phyloP scores from a whole-genome alignment of 2,113 vertebrate species.

The Aptenodytes forsteri region DNA sequence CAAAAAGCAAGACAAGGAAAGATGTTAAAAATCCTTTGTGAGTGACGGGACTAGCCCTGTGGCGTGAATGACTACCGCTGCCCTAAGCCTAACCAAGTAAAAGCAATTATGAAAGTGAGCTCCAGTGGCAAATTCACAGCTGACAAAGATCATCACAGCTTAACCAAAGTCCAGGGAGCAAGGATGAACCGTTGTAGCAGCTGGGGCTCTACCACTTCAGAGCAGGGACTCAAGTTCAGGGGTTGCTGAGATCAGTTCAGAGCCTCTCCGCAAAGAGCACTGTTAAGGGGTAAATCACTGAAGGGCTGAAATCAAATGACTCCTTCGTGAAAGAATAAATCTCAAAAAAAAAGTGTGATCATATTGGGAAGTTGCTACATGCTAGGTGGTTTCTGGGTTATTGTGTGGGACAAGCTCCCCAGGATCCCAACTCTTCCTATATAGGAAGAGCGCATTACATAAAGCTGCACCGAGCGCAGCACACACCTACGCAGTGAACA shows the following conservation, averaged over 20 bases:
- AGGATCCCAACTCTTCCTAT: neutral
- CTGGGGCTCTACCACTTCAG: neutral
- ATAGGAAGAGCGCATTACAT: accelerated
- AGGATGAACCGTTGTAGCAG: accelerated
- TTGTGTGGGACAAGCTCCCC: neutral
- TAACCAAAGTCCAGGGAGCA: neutral
- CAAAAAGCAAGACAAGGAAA: neutral
- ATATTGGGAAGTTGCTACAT: neutral
- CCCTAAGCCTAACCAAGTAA: neutral
- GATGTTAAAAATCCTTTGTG: neutral
- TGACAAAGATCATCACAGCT: neutral
- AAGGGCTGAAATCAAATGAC: neutral
- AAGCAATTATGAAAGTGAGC: neutral
- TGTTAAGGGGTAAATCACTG: neutral
- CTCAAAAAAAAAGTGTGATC: no score
- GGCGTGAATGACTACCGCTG: neutral
- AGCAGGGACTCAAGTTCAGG: neutral
- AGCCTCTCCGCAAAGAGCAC: no score
- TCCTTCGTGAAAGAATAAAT: neutral
- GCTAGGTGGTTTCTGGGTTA: neutral
- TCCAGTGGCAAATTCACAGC: neutral
- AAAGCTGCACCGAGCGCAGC: neutral
- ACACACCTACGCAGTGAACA: neutral
- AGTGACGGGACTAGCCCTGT: accelerated
- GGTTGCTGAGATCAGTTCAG: neutral